Evolutionary conservation across 2,888 invertebrate species (phyloP).

Genomic region (Leucozona laternaria): DNA sequence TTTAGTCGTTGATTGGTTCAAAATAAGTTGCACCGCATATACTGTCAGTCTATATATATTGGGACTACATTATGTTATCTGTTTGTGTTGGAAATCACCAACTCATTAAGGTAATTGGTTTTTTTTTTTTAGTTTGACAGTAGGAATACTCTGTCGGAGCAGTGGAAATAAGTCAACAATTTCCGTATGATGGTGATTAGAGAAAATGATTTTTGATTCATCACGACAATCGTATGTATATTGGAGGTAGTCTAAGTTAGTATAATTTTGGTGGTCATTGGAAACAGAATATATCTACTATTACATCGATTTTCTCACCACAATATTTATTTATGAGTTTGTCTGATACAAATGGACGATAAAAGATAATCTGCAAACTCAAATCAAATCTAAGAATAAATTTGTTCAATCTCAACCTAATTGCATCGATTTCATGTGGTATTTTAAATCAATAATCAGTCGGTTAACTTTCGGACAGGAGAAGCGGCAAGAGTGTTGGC

Average conservation of each 20-base stretch:
- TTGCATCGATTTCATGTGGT: too few relatives aligned
- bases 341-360: too few relatives aligned
- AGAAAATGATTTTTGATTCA: constrained; percentile 9
- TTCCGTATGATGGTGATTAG: constrained; percentile 1
- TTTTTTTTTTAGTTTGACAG: background rate
- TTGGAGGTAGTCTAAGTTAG: background rate
- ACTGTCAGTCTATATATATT: constrained; percentile 1
- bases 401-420: too few relatives aligned
- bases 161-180: background rate
- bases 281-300: too few relatives aligned
- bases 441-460: too few relatives aligned
- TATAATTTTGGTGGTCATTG: background rate
- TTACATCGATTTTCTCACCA: too few relatives aligned
- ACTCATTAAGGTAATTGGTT: constrained; percentile 31
- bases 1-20: constrained; percentile 17
- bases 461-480: too few relatives aligned
- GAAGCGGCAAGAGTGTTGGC: too few relatives aligned
- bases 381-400: too few relatives aligned
- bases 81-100: constrained; percentile 17
- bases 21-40: constrained; percentile 22
- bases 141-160: background rate
- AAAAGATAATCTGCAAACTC: too few relatives aligned
- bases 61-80: background rate
- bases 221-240: background rate
- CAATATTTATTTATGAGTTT: too few relatives aligned